phyloP scores from a whole-genome alignment of 2,888 invertebrate genomes.

The Pachliopta kotzebuea region DNA sequence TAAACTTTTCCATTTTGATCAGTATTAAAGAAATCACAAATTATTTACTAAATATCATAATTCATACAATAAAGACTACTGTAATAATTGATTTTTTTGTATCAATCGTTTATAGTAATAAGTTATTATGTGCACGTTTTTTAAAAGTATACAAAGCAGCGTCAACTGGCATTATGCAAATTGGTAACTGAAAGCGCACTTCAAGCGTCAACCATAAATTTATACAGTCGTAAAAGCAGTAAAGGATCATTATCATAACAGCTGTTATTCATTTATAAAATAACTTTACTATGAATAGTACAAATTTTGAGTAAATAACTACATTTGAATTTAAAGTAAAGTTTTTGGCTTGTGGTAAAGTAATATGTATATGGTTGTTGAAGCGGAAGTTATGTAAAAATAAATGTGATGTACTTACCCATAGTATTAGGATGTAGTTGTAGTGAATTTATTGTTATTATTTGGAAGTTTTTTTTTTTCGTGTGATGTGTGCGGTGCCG shows the following conservation, averaged over 20 bases:
- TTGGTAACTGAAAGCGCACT: constrained; percentile 37
- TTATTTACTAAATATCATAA: neutral
- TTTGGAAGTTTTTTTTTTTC: constrained; percentile 28
- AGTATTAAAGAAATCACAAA: neutral
- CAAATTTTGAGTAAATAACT: neutral
- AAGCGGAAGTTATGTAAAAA: neutral
- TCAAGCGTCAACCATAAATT: constrained; percentile 38
- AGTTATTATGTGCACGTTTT: neutral
- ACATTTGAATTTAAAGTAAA: constrained; percentile 11
- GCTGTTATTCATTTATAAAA: constrained; percentile 31
- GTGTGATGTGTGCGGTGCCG: no score
- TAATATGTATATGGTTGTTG: constrained; percentile 33
- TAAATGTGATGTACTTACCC: constrained; percentile 41
- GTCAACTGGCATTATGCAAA: constrained; percentile 55
- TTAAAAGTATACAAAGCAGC: constrained; percentile 34
- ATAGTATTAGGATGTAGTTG: constrained; percentile 33
- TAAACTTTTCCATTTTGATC: constrained; percentile 24
- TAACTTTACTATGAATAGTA: constrained; percentile 21
- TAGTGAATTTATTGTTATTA: constrained; percentile 8
- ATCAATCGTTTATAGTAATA: neutral
- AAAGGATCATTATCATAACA: constrained; percentile 39
- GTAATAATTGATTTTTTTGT: neutral
- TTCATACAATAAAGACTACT: neutral
- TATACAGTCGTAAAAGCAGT: constrained; percentile 43
- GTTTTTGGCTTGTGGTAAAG: neutral